phyloP scores from a whole-genome alignment of 2,113 vertebrate species.

The Fukomys damarensis region DNA sequence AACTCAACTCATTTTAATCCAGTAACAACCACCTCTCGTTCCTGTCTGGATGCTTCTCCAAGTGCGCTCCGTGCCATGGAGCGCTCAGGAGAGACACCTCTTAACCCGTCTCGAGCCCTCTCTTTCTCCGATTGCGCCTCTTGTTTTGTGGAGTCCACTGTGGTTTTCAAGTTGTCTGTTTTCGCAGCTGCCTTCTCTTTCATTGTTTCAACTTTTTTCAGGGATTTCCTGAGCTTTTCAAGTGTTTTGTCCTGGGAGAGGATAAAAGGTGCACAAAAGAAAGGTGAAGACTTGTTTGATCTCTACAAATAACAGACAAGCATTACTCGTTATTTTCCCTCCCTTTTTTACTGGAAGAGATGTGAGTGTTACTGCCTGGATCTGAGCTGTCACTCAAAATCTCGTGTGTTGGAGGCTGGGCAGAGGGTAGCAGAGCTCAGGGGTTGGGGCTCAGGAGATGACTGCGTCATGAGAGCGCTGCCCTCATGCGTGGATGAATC shows the following conservation, averaged over 20 bases:
- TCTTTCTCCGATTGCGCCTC: conserved; percentile 66
- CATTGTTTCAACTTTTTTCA: conserved; percentile 72
- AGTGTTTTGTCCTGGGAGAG: conserved; percentile 71
- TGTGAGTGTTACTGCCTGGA: neutral
- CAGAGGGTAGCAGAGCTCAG: neutral
- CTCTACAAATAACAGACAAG: conserved; percentile 47
- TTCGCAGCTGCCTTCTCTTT: conserved; percentile 77
- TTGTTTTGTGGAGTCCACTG: conserved; percentile 60
- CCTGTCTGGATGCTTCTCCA: conserved; percentile 73
- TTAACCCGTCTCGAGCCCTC: neutral
- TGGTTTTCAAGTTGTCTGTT: conserved; percentile 78
- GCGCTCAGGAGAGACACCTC: conserved; percentile 72
- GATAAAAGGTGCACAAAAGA: neutral
- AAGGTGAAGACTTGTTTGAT: neutral
- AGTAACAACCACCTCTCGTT: conserved; percentile 76
- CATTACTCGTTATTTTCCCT: neutral
- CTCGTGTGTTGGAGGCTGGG: neutral
- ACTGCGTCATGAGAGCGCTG: neutral
- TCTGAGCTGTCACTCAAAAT: neutral
- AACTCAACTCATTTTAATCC: neutral
- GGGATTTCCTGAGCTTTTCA: conserved; percentile 70
- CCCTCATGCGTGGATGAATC: neutral
- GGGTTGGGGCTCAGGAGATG: neutral
- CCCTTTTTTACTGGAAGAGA: neutral
- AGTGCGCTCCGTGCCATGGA: conserved; percentile 66